Conservation (phyloP, 2,888 invertebrate species). For the Lucinisca nassula region DNA sequence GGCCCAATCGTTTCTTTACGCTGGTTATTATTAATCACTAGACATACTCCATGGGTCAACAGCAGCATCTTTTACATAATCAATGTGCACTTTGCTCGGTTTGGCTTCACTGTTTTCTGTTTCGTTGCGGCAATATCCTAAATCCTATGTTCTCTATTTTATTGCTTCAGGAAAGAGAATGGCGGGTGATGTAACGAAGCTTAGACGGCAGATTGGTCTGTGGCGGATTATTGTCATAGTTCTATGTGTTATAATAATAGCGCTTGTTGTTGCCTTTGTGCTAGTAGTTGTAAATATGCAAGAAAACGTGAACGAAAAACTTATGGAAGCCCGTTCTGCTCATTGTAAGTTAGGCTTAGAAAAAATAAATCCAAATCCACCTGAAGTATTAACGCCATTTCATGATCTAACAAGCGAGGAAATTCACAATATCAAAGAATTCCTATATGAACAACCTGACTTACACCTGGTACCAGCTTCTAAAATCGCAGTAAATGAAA, state of each 20-base stretch:
- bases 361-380: conserved; percentile 52
- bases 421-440: conserved; percentile 51
- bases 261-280: conserved; percentile 37
- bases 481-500: conserved; percentile 34
- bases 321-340: not conserved
- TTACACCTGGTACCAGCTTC: conserved; percentile 49
- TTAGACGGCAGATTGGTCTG: conserved; percentile 36
- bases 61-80: no score
- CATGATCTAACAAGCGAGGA: conserved; percentile 62
- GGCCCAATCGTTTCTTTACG: no score
- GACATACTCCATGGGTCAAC: no score
- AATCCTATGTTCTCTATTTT: no score
- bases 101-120: no score
- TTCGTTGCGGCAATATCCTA: no score
- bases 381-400: conserved; percentile 57
- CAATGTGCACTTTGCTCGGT: no score
- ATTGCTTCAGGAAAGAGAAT: not conserved
- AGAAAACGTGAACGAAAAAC: not conserved
- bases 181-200: conserved; percentile 25
- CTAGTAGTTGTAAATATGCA: conserved; percentile 21
- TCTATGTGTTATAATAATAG: conserved; percentile 17
- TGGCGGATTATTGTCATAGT: conserved; percentile 33
- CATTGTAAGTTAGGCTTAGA: not conserved
- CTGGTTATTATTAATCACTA: no score
- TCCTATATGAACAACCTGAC: conserved; percentile 50